Conservation (phyloP, 2,888 invertebrate species). For the Hanleya hanleyi region DNA sequence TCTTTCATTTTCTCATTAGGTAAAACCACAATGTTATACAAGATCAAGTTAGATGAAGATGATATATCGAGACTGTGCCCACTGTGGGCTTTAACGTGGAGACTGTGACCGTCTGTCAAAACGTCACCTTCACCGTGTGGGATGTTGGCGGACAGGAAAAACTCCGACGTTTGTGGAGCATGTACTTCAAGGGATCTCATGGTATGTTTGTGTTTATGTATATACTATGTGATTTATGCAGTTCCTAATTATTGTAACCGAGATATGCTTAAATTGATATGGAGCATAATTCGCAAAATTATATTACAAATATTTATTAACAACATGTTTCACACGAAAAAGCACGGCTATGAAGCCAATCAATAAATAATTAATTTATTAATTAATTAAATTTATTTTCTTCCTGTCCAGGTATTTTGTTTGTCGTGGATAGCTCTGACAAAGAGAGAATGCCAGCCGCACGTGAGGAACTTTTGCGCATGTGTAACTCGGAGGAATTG, state of each 20-base stretch:
- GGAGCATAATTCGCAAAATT: no score
- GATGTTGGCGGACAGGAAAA: slow-evolving; percentile 5
- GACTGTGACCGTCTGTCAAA: neutral
- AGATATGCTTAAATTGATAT: no score
- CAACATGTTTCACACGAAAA: no score
- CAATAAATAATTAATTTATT: no score
- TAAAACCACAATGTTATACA: neutral
- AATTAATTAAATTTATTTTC: no score
- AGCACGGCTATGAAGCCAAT: no score
- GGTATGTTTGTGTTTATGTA: neutral
- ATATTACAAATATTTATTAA: no score
- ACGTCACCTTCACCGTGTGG: slow-evolving; percentile 1
- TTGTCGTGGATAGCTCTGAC: slow-evolving; percentile 7
- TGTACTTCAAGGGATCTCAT: slow-evolving; percentile 7
- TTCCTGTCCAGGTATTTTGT: neutral
- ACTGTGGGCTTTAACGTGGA: slow-evolving; percentile 3
- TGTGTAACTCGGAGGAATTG: slow-evolving; percentile 6
- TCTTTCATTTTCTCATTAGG: no score
- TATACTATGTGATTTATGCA: no score
- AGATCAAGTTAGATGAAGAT: neutral
- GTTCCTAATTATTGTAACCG: no score
- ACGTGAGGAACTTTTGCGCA: neutral
- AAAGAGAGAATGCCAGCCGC: neutral
- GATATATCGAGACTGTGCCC: neutral
- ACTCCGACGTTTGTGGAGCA: neutral